Evolutionary conservation across 2,888 invertebrate species (phyloP).

Genomic region (Thereva unica): DNA sequence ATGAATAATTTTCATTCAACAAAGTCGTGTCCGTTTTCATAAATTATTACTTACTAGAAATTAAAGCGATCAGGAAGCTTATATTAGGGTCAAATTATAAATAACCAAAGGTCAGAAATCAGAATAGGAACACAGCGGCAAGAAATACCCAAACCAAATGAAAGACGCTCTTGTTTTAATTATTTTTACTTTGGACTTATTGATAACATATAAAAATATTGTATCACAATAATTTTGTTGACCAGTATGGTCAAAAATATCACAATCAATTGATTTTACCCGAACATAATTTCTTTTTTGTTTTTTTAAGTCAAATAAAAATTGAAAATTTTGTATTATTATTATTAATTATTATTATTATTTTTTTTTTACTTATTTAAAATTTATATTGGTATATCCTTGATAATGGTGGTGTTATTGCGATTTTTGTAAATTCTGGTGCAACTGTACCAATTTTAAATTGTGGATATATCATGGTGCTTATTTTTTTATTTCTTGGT

Average conservation of each 20-base stretch:
- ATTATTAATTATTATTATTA: too few relatives aligned
- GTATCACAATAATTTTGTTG: constrained; percentile 2
- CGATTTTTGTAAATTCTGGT: constrained; percentile 19
- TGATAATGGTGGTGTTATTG: constrained; percentile 13
- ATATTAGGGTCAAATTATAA: too few relatives aligned
- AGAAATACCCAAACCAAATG: neutral
- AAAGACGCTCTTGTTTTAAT: neutral
- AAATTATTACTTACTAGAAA: too few relatives aligned
- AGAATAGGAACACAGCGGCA: neutral
- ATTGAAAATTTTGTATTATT: too few relatives aligned
- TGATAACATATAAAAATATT: constrained; percentile 4
- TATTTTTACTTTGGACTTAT: constrained; percentile 9
- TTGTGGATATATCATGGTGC: constrained; percentile 9
- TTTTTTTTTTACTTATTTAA: too few relatives aligned
- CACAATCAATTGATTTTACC: constrained; percentile 5
- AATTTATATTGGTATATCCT: too few relatives aligned
- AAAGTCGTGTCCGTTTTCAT: too few relatives aligned
- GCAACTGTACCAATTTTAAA: constrained; percentile 26
- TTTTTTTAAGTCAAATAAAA: neutral
- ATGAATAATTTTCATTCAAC: too few relatives aligned
- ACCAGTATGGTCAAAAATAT: constrained; percentile 10
- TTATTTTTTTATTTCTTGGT: neutral
- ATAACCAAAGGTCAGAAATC: too few relatives aligned
- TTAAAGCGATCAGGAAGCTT: too few relatives aligned
- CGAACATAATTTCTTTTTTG: neutral